phyloP scores from a whole-genome alignment of 2,888 invertebrate species.

The Petrolisthes manimaculis region DNA sequence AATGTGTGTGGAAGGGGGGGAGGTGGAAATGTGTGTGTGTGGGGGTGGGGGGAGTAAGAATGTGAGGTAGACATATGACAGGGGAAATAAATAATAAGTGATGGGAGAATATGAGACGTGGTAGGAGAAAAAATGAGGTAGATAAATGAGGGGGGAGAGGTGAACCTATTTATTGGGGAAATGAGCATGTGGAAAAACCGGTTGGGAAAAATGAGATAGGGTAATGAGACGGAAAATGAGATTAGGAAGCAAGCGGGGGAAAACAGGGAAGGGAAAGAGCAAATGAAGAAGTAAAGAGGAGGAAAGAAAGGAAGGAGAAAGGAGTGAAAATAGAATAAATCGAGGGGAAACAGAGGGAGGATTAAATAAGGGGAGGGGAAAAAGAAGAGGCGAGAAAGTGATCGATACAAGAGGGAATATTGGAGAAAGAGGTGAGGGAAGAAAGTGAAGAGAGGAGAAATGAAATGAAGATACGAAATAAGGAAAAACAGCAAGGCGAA shows the following conservation, averaged over 20 bases:
- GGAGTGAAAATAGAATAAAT: not conserved
- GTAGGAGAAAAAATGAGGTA: conserved; percentile 3
- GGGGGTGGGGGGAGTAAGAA: conserved; percentile 8
- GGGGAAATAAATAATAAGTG: not conserved
- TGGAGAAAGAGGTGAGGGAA: not conserved
- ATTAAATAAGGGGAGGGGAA: not conserved
- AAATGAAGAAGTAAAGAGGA: not conserved
- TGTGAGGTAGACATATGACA: not conserved
- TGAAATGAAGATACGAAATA: not conserved
- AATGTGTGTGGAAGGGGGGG: no score
- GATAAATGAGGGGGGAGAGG: not conserved
- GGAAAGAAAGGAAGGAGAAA: not conserved
- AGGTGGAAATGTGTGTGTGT: not conserved
- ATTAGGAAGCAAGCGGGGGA: not conserved
- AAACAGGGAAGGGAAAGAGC: not conserved
- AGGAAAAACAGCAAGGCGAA: not conserved
- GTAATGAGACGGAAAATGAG: not conserved
- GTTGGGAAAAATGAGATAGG: not conserved
- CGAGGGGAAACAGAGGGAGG: not conserved
- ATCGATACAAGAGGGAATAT: not conserved
- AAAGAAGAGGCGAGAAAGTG: not conserved
- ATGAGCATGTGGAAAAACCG: not conserved
- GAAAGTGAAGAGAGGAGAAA: not conserved
- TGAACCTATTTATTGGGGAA: not conserved
- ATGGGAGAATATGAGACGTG: not conserved